These are phyloP conservation scores for Troilus luridus DNA, from an alignment of 2,888 invertebrate species.

Conservation along the genomic window DNA sequence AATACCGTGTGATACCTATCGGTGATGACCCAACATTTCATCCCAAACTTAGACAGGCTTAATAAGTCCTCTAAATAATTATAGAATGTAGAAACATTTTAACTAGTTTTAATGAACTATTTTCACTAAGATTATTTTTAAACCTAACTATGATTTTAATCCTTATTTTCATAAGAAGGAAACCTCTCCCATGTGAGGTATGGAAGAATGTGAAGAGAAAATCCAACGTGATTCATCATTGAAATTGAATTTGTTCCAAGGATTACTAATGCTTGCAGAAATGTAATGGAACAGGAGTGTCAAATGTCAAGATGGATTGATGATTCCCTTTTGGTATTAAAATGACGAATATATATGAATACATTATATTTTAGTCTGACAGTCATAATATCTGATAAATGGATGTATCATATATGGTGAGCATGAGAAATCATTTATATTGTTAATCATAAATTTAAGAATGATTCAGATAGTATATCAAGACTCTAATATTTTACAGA, in stretches of 20 bases:
- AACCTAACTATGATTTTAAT: no score
- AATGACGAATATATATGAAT: background rate
- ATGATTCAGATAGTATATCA: no score
- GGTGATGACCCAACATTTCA: no score
- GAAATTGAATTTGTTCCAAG: background rate
- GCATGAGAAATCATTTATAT: no score
- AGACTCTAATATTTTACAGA: no score
- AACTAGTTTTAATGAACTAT: no score
- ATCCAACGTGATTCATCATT: background rate
- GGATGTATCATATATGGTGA: background rate
- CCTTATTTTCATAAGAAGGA: background rate
- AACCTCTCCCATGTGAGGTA: background rate
- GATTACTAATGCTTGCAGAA: constrained; percentile 9
- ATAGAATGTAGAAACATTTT: no score
- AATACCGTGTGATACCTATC: no score
- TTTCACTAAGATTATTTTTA: no score
- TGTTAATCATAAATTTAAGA: no score
- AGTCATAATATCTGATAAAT: background rate
- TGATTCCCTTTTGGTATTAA: background rate
- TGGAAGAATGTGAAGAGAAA: background rate
- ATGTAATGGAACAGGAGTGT: background rate
- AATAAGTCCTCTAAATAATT: no score
- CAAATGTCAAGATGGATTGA: background rate
- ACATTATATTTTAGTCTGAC: background rate
- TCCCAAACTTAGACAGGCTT: no score